A percentile compares a stretch with the other conserved stretches of the same genome.
Conservation (phyloP, 1,140 invertebrate genomes). For the Zaprionus ghesquierei region DNA sequence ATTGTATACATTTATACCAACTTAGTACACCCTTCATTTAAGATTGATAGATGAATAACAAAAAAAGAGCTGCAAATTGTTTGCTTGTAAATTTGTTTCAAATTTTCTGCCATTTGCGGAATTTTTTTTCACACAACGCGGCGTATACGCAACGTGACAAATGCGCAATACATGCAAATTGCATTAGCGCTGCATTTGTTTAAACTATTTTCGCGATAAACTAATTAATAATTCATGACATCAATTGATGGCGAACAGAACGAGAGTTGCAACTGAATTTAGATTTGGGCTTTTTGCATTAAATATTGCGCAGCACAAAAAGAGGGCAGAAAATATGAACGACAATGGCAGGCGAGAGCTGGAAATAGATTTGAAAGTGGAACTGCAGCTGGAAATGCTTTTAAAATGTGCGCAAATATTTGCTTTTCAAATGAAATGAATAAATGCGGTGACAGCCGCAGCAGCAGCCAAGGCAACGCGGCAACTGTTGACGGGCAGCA, state of each 20-base stretch:
- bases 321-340: constrained; percentile 48
- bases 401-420: constrained; percentile 62
- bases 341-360: not conserved
- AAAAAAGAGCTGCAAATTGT: not conserved
- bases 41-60: no score
- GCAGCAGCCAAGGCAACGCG: not conserved
- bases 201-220: constrained; percentile 26
- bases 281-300: constrained; percentile 60
- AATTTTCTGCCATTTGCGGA: not conserved
- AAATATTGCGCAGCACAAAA: constrained; percentile 64
- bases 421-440: constrained; percentile 73
- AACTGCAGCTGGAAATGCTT: constrained; percentile 16
- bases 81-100: not conserved
- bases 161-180: constrained; percentile 52
- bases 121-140: not conserved
- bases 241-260: constrained; percentile 50
- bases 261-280: constrained; percentile 17
- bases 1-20: no score
- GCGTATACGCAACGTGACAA: constrained; percentile 56
- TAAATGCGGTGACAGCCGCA: constrained; percentile 41
- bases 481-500: constrained; percentile 18
- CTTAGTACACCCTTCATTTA: no score
- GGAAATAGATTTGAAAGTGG: not conserved
- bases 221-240: constrained; percentile 72
- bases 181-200: constrained; percentile 56